phyloP scores from a whole-genome alignment of 2,113 vertebrate species.

The Romanogobio albipinnatus region DNA sequence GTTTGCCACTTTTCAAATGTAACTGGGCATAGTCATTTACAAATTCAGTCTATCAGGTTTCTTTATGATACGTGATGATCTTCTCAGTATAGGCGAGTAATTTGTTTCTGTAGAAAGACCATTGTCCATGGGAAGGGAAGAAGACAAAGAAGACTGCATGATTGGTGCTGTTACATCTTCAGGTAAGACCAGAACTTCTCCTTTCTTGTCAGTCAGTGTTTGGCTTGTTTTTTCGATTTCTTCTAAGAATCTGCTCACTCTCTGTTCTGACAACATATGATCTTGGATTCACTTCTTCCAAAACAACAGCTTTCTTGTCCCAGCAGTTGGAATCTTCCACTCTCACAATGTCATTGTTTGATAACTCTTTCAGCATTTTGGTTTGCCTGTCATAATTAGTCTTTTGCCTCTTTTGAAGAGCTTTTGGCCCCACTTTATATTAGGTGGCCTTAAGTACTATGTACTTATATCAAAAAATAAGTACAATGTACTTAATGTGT shows the following conservation, averaged over 20 bases:
- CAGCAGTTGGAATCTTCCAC: neutral
- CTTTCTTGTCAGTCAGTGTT: neutral
- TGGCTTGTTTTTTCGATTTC: conserved; percentile 33
- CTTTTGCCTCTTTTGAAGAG: neutral
- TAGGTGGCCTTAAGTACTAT: too few relatives aligned
- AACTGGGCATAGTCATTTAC: neutral
- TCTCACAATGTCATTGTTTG: conserved; percentile 24
- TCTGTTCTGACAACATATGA: conserved; percentile 23
- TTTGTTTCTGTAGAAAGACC: neutral
- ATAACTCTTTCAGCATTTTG: neutral
- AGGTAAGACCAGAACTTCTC: neutral
- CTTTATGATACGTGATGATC: conserved; percentile 2
- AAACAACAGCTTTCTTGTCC: conserved; percentile 27
- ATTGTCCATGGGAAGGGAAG: neutral
- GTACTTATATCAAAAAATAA: too few relatives aligned
- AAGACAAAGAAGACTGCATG: neutral
- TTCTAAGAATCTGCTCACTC: conserved; percentile 15
- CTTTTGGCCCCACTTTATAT: too few relatives aligned
- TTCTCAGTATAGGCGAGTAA: conserved; percentile 2
- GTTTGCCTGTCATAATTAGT: neutral
- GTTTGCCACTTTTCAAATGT: neutral
- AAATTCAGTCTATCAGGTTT: conserved; percentile 2
- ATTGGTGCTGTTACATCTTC: neutral
- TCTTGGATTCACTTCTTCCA: conserved; percentile 39
- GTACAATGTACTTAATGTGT: too few relatives aligned